Conservation (phyloP, 1,140 invertebrate species). For the Drosophila busckii region DNA sequence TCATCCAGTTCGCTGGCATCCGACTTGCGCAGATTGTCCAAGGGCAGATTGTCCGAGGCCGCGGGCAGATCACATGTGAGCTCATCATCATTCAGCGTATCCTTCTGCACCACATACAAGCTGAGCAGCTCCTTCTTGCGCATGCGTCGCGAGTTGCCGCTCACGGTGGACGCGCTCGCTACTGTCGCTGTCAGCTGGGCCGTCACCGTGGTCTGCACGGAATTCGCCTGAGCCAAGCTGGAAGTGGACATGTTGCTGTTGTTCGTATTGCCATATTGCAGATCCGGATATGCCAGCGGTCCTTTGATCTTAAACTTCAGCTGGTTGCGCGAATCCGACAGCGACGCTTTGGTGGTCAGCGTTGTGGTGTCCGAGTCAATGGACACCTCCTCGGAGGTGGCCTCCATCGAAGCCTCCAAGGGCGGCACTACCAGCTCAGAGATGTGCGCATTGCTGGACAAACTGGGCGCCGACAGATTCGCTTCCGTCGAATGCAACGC, state of each 20-base stretch:
- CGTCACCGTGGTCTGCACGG: constrained; percentile 48
- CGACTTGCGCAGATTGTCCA: constrained; percentile 57
- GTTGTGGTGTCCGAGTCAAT: constrained; percentile 80
- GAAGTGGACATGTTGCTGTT: constrained; percentile 39
- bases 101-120: constrained; percentile 89
- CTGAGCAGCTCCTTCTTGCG: constrained; percentile 92
- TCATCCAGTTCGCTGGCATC: constrained; percentile 60
- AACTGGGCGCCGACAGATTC: constrained; percentile 49
- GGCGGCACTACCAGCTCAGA: constrained; percentile 40
- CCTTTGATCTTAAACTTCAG: constrained; percentile 95
- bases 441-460: constrained; percentile 3
- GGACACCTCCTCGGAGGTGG: constrained; percentile 79
- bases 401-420: constrained; percentile 60
- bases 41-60: constrained; percentile 53
- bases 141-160: constrained; percentile 86
- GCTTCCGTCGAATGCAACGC: constrained; percentile 50
- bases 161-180: constrained; percentile 41
- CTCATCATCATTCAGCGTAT: constrained; percentile 91
- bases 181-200: constrained; percentile 43
- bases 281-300: constrained; percentile 82
- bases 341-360: constrained; percentile 83
- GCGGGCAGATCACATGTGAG: constrained; percentile 78
- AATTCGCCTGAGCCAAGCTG: constrained; percentile 43
- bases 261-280: constrained; percentile 48
- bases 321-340: constrained; percentile 89